These are phyloP conservation scores for Harpagoxenus sublaevis DNA, from an alignment of 2,888 invertebrate species.

Conservation along the genomic window DNA sequence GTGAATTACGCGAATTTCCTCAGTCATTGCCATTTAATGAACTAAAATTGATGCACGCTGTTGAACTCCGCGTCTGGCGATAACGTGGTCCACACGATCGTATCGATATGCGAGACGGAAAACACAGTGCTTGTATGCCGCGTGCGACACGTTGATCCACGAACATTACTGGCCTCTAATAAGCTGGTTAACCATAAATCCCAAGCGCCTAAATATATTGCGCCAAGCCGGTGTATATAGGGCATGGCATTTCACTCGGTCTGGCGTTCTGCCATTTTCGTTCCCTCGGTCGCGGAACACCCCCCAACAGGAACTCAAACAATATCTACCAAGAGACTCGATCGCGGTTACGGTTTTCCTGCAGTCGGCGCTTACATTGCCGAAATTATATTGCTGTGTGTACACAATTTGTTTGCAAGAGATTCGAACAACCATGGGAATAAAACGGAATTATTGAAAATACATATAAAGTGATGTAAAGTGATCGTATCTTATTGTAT, in stretches of 20 bases:
- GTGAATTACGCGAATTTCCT: not conserved
- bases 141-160: slow-evolving; percentile 33
- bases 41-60: not conserved
- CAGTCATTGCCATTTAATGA: not conserved
- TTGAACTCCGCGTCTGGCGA: not conserved
- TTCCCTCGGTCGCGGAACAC: slow-evolving; percentile 58
- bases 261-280: slow-evolving; percentile 76
- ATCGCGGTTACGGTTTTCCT: slow-evolving; percentile 60
- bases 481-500: not conserved
- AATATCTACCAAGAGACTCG: slow-evolving; percentile 63
- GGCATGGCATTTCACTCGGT: slow-evolving; percentile 73
- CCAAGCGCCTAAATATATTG: slow-evolving; percentile 62
- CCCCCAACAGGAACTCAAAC: slow-evolving; percentile 72
- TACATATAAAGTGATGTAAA: not conserved
- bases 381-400: slow-evolving; percentile 34
- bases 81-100: not conserved
- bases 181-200: slow-evolving; percentile 65
- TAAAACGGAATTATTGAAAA: not conserved
- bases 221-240: slow-evolving; percentile 61
- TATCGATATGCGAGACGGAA: not conserved
- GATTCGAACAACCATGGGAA: not conserved
- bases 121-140: not conserved
- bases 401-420: not conserved
- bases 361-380: not conserved
- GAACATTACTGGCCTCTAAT: slow-evolving; percentile 53